phyloP scores from a whole-genome alignment of 2,113 vertebrate species.

The Microcebus ravelobensis region DNA sequence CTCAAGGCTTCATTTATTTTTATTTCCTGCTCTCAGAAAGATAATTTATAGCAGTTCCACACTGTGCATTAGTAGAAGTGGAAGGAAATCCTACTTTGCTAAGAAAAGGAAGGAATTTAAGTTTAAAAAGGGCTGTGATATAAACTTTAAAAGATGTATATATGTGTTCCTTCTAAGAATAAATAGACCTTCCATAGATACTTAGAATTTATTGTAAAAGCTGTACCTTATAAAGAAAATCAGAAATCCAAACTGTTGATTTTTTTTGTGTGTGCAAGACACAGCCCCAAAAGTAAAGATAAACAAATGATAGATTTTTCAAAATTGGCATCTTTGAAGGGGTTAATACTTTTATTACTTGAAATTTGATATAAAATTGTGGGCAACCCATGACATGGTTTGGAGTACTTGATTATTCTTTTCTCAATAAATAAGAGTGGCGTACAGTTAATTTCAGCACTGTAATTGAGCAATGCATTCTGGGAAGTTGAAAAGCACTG shows the following conservation, averaged over 20 bases:
- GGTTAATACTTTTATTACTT: conserved; percentile 86
- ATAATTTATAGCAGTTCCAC: background rate
- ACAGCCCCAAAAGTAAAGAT: background rate
- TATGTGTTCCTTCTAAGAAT: conserved; percentile 51
- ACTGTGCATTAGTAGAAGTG: background rate
- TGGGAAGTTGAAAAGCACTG: conserved; percentile 90
- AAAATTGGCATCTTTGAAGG: conserved; percentile 77
- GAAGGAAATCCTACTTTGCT: conserved; percentile 1
- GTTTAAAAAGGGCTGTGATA: conserved; percentile 22
- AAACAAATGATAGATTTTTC: conserved; percentile 26
- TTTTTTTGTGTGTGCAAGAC: background rate
- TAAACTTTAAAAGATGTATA: conserved; percentile 17
- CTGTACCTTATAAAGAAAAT: background rate
- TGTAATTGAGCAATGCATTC: conserved; percentile 93
- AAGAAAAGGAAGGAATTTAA: conserved; percentile 33
- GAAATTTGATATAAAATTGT: conserved; percentile 88
- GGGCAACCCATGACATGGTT: conserved; percentile 86
- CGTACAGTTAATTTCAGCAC: conserved; percentile 93
- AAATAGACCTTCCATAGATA: background rate
- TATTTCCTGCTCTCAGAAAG: conserved; percentile 48
- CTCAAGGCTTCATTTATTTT: conserved; percentile 40
- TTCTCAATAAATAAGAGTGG: conserved; percentile 89
- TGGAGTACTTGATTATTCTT: conserved; percentile 88
- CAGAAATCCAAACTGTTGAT: background rate
- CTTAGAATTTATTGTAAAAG: conserved; percentile 12